Conservation (phyloP, 1,140 invertebrate genomes). For the Amphibalanus amphitrite region DNA sequence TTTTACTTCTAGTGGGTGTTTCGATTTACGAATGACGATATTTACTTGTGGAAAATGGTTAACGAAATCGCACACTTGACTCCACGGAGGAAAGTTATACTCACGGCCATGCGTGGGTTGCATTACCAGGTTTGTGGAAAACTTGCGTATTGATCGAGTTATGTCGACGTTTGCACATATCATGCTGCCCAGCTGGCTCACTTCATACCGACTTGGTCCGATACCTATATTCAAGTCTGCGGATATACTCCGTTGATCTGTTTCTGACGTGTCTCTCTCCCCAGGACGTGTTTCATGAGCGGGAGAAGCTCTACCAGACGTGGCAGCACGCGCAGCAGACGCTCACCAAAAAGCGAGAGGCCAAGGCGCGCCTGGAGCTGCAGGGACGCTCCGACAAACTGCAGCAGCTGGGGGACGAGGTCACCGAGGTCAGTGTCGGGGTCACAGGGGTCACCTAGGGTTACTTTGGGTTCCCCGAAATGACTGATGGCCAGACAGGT, state of each 20-base stretch:
- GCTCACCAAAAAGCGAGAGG: constrained; percentile 83
- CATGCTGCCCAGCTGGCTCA: too few relatives aligned
- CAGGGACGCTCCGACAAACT: constrained; percentile 65
- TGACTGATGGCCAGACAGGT: not conserved
- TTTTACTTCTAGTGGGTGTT: too few relatives aligned
- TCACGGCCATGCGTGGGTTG: not conserved
- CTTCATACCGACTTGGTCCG: too few relatives aligned
- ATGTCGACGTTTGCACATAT: too few relatives aligned
- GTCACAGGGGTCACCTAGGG: not conserved
- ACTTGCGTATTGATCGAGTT: too few relatives aligned
- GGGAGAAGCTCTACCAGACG: constrained; percentile 92
- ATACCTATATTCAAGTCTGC: too few relatives aligned
- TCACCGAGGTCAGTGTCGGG: constrained; percentile 73
- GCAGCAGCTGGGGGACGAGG: constrained; percentile 72
- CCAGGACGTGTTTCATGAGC: constrained; percentile 92
- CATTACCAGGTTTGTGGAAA: not conserved
- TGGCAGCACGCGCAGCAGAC: constrained; percentile 94
- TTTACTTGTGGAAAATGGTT: too few relatives aligned
- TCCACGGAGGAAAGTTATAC: not conserved
- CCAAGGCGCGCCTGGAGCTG: constrained; percentile 78
- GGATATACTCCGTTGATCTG: too few relatives aligned
- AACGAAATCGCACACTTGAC: too few relatives aligned
- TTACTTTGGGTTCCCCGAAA: not conserved
- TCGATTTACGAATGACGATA: too few relatives aligned
- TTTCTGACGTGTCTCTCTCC: too few relatives aligned